A percentile compares a stretch with the other conserved stretches of the same genome.
Conservation (phyloP, 37 sponge, comb jelly and placozoan species). For the Agelas oroides region DNA sequence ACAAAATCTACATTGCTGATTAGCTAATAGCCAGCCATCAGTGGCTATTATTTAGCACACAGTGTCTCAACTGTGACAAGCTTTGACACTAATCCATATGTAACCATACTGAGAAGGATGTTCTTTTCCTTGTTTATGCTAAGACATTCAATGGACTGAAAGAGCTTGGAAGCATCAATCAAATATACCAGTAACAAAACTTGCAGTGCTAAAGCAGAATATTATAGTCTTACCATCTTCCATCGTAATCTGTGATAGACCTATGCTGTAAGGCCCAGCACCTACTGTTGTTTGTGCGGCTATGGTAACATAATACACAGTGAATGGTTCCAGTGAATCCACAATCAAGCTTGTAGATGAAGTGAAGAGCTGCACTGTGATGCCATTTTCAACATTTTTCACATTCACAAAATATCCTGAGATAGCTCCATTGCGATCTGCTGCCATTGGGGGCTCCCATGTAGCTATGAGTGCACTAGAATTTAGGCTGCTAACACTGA, state of each 20-base stretch:
- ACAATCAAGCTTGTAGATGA: not conserved
- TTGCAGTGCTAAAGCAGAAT: too few species aligned
- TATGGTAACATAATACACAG: too few species aligned
- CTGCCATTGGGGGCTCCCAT: conserved; percentile 6
- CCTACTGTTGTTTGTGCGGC: conserved; percentile 5
- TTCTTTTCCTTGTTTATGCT: too few species aligned
- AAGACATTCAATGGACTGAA: too few species aligned
- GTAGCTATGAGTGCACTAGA: not conserved
- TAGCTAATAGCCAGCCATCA: too few species aligned
- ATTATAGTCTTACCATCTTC: conserved; percentile 20
- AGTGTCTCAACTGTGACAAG: too few species aligned
- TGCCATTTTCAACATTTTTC: conserved; percentile 47
- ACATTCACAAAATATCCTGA: not conserved
- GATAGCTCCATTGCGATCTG: conserved; percentile 16
- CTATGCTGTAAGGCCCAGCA: conserved; percentile 28
- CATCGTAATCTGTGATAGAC: not conserved
- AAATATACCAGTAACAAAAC: too few species aligned
- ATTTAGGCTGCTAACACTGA: not conserved
- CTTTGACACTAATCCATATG: too few species aligned
- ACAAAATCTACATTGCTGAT: too few species aligned
- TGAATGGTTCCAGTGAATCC: not conserved
- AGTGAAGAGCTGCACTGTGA: not conserved
- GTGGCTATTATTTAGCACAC: too few species aligned
- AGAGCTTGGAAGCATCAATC: too few species aligned
- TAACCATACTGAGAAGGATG: too few species aligned